Base-by-base conservation (phyloP, 2,888 invertebrate species). In the Phortica okadai region DNA sequence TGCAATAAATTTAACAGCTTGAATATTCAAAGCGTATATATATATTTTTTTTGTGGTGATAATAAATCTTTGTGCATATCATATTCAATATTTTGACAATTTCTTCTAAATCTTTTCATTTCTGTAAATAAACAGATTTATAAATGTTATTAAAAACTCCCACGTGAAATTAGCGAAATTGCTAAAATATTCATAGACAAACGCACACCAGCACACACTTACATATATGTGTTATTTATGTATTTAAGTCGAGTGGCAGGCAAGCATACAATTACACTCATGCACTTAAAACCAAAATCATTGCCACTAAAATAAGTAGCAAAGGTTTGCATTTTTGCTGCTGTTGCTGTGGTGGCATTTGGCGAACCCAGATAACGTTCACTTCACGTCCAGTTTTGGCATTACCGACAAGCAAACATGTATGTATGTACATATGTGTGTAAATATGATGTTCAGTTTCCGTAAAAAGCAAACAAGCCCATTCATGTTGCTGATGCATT, bases 121-220 rank as follows among this genome's bases (percentile, higher is more conserved):
- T 50, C 14, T 3, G 50, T 50, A 11, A 14, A 11, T 50, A 14
- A 50, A 50, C 5, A 50, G 14, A 50, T 50, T 50, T 50, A 14
- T 6, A 45, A 69, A 45, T 69, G n/a, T 69, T 45, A 69, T 69
- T 45, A 45, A 50, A 69, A 69, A 45, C 45, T 21, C 45, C 45
- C 69, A 50, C 69, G 21, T 45, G 45, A 45, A 69, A 45, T 69
- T 69, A 69, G 10, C 14, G 45, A 45, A 69, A 69, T 69, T 45
- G 25, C 50, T 64, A 64, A 33, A 64, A 33, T 64, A 64, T 64
- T 8, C 14, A 50, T 6, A 33, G 8, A 56, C 16, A 11, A 56
- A 62, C 59, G 62, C 62, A 64, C 14, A 64, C 33, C 33, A 1
- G 8, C 33, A 64, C 11, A 11, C 16, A 33, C 25, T 11, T 8